Evolutionary conservation across 2,888 invertebrate genomes (phyloP).

Genomic region (Aromia moschata): DNA sequence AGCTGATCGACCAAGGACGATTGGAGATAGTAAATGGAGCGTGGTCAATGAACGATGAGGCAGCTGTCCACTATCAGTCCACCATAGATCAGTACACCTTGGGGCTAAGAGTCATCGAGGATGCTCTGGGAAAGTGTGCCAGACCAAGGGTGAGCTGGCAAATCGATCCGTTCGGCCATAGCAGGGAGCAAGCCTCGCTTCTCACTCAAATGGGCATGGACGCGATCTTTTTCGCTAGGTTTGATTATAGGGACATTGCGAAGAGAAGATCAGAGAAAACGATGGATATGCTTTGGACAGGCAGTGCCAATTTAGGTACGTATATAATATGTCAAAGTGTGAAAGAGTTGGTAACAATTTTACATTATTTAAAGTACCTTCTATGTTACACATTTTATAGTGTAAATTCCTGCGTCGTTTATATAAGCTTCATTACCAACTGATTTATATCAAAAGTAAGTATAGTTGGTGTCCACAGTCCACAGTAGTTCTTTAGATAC

Average conservation of each 20-base stretch:
- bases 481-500: no score
- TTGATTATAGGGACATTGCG: conserved; percentile 73
- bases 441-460: no score
- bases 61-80: conserved; percentile 73
- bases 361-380: no score
- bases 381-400: no score
- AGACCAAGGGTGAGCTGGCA: conserved; percentile 83
- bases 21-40: conserved; percentile 70
- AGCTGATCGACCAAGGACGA: conserved; percentile 69
- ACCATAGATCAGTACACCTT: conserved; percentile 76
- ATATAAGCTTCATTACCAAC: no score
- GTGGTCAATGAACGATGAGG: conserved; percentile 71
- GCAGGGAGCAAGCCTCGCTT: conserved; percentile 73
- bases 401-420: no score
- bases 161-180: conserved; percentile 87
- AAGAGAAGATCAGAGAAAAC: conserved; percentile 67
- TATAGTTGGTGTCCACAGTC: no score
- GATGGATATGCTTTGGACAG: conserved; percentile 77
- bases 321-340: no score
- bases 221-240: conserved; percentile 74
- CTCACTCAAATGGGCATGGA: conserved; percentile 75
- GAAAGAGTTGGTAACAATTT: no score
- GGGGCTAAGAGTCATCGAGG: conserved; percentile 69
- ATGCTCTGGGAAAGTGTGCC: conserved; percentile 77
- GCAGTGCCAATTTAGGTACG: conserved; percentile 60